These are phyloP conservation scores for Polypterus senegalus DNA, from an alignment of 2,113 vertebrate species.

Conservation along the genomic window DNA sequence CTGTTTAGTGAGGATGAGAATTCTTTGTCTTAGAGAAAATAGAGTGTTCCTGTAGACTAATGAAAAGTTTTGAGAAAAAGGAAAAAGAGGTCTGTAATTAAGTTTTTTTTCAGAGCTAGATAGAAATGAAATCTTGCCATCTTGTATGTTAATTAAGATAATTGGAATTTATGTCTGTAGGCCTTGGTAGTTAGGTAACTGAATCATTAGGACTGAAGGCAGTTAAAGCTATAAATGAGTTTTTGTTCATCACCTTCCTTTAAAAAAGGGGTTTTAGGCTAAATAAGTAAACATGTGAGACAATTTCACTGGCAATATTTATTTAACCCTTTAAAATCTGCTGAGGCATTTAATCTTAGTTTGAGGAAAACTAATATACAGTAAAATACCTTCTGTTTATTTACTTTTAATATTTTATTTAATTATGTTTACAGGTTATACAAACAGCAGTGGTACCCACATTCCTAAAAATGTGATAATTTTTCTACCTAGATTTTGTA, in stretches of 20 bases:
- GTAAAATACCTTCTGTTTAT: no score
- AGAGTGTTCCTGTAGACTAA: not conserved
- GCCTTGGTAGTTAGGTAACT: slow-evolving; percentile 1
- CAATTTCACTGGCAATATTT: not conserved
- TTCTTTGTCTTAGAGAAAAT: no score
- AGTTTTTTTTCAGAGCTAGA: not conserved
- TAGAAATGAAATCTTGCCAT: slow-evolving; percentile 3
- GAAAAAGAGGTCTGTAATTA: slow-evolving; percentile 1
- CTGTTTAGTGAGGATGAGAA: no score
- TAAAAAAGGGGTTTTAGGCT: not conserved
- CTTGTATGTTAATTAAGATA: slow-evolving; percentile 6
- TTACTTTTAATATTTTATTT: no score
- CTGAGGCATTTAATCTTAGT: no score
- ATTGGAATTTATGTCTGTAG: slow-evolving; percentile 4
- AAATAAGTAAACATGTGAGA: not conserved
- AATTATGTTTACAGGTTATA: no score
- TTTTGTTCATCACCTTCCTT: slow-evolving; percentile 1
- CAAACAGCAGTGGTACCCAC: no score
- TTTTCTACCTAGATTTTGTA: no score
- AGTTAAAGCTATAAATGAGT: not conserved
- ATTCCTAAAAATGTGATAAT: no score
- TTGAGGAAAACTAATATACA: no score
- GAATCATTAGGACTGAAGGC: not conserved
- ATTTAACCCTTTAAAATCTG: not conserved
- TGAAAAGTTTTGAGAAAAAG: slow-evolving; percentile 1